These are phyloP conservation scores for Eupristina koningsbergeri DNA, from an alignment of 1,140 invertebrate species.

Conservation along the genomic window DNA sequence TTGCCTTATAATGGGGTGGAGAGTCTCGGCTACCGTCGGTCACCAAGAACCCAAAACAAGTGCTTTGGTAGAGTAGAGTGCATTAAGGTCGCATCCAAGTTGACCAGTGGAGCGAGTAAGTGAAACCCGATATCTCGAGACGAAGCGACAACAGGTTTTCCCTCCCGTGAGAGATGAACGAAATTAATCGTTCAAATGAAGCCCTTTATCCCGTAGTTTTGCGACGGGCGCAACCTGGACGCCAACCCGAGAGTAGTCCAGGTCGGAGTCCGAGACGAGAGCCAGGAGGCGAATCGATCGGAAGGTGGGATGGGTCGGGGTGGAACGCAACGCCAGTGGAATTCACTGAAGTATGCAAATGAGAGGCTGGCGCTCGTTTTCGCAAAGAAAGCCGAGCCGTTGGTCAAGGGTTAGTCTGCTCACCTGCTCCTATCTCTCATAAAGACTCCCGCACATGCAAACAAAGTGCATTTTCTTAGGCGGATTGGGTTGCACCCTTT, in stretches of 20 bases:
- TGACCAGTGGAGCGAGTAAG: constrained; percentile 5
- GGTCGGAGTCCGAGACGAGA: no score
- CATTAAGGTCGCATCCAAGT: constrained; percentile 6
- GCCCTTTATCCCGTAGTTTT: not conserved
- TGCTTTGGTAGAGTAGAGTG: constrained; percentile 1
- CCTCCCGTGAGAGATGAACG: not conserved
- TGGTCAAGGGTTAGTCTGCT: not conserved
- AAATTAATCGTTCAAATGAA: constrained; percentile 21
- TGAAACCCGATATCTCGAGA: constrained; percentile 19
- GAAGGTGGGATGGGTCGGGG: not conserved
- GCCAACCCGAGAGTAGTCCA: not conserved
- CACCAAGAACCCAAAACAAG: constrained; percentile 3
- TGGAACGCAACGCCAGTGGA: not conserved
- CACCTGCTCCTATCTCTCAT: constrained; percentile 3
- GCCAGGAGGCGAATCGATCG: no score
- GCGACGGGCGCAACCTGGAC: not conserved
- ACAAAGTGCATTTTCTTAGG: constrained; percentile 40
- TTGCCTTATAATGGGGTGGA: not conserved
- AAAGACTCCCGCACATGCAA: constrained; percentile 26
- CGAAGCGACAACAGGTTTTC: constrained; percentile 14
- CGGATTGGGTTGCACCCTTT: constrained; percentile 70
- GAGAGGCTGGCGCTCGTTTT: constrained; percentile 3
- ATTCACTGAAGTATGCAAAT: constrained; percentile 32
- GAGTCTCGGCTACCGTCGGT: not conserved
- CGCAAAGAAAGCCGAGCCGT: constrained; percentile 27